Percentiles rank a stretch among this genome's conserved stretches.
These are phyloP conservation scores for Formica selysi DNA, from an alignment of 1,140 invertebrate genomes.

Conservation along the genomic window DNA sequence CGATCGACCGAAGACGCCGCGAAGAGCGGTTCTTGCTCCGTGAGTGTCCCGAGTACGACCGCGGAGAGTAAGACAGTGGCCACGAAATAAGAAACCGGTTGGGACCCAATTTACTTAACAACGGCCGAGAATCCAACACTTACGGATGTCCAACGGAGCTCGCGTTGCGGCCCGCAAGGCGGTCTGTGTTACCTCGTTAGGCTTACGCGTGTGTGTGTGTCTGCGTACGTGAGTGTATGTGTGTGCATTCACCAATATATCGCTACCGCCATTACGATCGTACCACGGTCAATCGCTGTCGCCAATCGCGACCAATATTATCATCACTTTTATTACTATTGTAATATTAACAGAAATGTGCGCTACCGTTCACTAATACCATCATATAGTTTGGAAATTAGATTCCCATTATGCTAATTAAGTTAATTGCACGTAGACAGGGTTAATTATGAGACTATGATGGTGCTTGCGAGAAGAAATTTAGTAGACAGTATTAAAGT, in stretches of 20 bases:
- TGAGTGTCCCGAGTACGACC: constrained; percentile 63
- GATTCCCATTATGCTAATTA: constrained; percentile 25
- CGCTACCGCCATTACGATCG: constrained; percentile 68
- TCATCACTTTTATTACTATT: constrained; percentile 58
- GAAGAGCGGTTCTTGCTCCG: constrained; percentile 69
- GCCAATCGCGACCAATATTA: constrained; percentile 50
- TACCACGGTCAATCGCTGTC: constrained; percentile 58
- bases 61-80: constrained; percentile 85
- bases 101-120: constrained; percentile 87
- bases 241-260: constrained; percentile 53
- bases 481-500: constrained; percentile 4
- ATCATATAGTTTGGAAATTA: constrained; percentile 48
- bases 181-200: constrained; percentile 56
- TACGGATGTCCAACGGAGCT: constrained; percentile 81
- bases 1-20: constrained; percentile 57
- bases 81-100: constrained; percentile 87
- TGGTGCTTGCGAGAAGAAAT: constrained; percentile 1
- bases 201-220: constrained; percentile 60
- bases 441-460: constrained; percentile 35
- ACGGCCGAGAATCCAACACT: constrained; percentile 86
- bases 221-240: background rate
- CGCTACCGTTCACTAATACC: constrained; percentile 33
- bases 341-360: constrained; percentile 67
- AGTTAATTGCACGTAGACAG: constrained; percentile 32
- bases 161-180: constrained; percentile 27